Conservation (phyloP, 2,888 invertebrate species). For the Ephialtes manifestator region DNA sequence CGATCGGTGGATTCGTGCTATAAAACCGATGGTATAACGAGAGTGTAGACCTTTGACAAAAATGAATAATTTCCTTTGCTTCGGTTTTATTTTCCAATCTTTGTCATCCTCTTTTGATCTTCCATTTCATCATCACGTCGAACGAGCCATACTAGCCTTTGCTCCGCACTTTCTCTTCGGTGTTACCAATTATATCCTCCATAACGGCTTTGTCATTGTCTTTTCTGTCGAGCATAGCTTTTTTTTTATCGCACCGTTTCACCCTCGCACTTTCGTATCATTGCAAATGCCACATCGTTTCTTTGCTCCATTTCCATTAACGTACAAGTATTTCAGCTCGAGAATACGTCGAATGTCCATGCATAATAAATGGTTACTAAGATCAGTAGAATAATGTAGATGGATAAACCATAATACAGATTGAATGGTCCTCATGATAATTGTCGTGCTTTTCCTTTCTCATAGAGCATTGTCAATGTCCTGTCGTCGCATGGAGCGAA, state of each 20-base stretch:
- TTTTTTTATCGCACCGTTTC: constrained; percentile 15
- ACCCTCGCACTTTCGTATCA: constrained; percentile 12
- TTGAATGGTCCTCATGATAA: no score
- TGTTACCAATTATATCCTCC: constrained; percentile 36
- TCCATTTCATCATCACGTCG: constrained; percentile 5
- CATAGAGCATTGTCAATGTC: no score
- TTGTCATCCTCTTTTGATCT: constrained; percentile 20
- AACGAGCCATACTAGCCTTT: constrained; percentile 19
- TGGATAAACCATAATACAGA: neutral
- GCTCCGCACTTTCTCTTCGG: constrained; percentile 13
- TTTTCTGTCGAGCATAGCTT: constrained; percentile 20
- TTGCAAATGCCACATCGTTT: constrained; percentile 7
- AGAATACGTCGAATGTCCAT: constrained; percentile 10
- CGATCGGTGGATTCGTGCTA: neutral
- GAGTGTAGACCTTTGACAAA: neutral
- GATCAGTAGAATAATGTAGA: neutral
- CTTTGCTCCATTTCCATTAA: constrained; percentile 6
- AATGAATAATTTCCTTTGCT: constrained; percentile 10
- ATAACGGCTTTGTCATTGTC: constrained; percentile 19
- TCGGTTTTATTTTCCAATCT: constrained; percentile 8
- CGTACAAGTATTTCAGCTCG: neutral
- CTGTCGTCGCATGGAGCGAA: no score
- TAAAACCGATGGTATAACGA: constrained; percentile 38
- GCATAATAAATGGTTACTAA: constrained; percentile 44
- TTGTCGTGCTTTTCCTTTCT: no score